Conservation (phyloP, 2,888 invertebrate genomes). For the Oxytorus armatus region DNA sequence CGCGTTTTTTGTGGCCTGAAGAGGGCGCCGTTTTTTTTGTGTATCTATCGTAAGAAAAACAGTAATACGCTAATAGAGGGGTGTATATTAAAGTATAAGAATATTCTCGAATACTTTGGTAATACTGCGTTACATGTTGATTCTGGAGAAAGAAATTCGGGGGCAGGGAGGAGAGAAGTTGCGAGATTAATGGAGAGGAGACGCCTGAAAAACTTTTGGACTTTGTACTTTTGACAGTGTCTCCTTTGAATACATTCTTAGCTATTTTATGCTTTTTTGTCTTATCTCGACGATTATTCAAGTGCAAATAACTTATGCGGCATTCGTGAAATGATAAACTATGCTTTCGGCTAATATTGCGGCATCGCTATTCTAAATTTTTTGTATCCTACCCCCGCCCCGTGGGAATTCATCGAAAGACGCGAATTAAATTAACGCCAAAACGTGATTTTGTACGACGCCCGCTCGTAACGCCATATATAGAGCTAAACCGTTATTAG, state of each 20-base stretch:
- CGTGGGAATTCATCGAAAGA: constrained; percentile 1
- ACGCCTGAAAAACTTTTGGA: constrained; percentile 50
- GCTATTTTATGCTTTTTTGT: neutral
- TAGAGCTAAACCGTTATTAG: constrained; percentile 7
- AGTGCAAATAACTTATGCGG: constrained; percentile 10
- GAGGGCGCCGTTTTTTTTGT: neutral
- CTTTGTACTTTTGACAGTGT: constrained; percentile 59
- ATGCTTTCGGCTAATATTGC: too few relatives aligned
- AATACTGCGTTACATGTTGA: constrained; percentile 40
- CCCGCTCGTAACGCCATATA: constrained; percentile 1
- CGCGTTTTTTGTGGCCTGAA: neutral
- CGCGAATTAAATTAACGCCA: neutral
- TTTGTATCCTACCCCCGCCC: too few relatives aligned
- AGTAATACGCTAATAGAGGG: neutral
- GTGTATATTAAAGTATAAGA: constrained; percentile 51
- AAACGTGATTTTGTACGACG: constrained; percentile 14
- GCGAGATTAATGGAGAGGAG: neutral
- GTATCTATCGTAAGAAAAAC: constrained; percentile 33
- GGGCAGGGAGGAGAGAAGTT: neutral
- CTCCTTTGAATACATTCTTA: constrained; percentile 5
- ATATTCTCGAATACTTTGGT: constrained; percentile 60
- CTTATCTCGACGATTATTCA: constrained; percentile 3
- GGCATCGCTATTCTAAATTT: too few relatives aligned
- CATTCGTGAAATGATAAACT: too few relatives aligned
- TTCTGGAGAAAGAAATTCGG: neutral